Conservation (phyloP, 2,797 vertebrate genomes). For the Hypotaenidia okinawae region DNA sequence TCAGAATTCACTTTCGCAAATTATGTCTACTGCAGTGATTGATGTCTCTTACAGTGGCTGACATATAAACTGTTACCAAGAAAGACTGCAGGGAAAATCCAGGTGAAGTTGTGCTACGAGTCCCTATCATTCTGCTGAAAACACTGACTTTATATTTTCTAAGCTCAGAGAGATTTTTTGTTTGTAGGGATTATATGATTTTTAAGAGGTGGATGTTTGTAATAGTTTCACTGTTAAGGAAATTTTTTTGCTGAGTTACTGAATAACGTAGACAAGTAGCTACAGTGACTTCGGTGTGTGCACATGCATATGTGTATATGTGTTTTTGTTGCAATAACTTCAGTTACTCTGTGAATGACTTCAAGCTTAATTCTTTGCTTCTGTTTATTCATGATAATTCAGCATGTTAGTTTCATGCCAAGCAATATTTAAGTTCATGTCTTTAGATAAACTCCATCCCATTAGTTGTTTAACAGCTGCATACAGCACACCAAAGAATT, state of each 20-base stretch:
- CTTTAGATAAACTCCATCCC: background rate
- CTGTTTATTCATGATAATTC: background rate
- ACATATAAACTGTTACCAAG: background rate
- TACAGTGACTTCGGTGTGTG: accelerated
- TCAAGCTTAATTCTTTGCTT: background rate
- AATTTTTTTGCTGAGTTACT: background rate
- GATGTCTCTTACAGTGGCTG: background rate
- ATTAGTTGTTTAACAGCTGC: background rate
- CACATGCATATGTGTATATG: accelerated
- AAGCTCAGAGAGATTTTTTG: background rate
- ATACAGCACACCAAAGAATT: background rate
- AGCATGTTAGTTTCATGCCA: background rate
- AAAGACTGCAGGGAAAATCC: background rate
- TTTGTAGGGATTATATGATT: background rate
- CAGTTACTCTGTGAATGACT: background rate
- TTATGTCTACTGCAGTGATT: background rate
- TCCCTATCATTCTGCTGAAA: background rate
- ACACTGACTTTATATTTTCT: background rate
- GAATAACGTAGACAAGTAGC: accelerated
- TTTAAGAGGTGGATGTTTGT: background rate
- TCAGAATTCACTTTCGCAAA: background rate
- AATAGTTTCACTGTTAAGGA: background rate
- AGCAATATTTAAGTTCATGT: background rate
- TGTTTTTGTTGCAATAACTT: background rate
- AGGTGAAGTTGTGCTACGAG: background rate